These are phyloP conservation scores for Turdus rufiventris DNA, from an alignment of 2,113 vertebrate genomes.

Conservation along the genomic window DNA sequence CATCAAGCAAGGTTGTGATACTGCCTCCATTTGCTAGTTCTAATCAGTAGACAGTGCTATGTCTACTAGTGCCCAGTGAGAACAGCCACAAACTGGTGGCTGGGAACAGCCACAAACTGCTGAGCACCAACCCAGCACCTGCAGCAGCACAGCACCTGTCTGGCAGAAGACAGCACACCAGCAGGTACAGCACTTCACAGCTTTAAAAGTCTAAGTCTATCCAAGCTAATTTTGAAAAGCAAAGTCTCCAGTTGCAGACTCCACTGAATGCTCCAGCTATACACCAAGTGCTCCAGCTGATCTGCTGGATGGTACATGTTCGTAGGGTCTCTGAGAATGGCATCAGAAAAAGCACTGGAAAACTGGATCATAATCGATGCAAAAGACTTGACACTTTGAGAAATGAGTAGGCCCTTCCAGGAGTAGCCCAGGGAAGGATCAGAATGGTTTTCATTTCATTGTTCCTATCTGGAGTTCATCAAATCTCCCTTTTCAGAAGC, in stretches of 20 bases:
- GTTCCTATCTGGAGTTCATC: neutral
- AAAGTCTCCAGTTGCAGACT: neutral
- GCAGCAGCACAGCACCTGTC: neutral
- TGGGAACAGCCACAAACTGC: neutral
- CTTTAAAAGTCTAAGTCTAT: neutral
- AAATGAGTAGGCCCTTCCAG: neutral
- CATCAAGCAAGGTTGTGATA: neutral
- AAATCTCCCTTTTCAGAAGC: neutral
- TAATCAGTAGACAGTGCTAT: too few species aligned
- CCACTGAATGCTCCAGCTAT: too few species aligned
- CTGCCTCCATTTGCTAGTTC: neutral
- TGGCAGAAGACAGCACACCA: neutral
- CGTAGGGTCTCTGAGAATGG: neutral
- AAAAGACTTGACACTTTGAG: neutral
- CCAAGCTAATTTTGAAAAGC: neutral
- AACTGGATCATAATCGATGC: neutral
- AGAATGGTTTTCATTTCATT: neutral
- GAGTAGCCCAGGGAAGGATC: neutral
- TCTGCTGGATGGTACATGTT: neutral
- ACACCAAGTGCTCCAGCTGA: neutral
- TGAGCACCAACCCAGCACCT: neutral
- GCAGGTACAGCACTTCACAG: accelerated
- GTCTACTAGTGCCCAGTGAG: neutral
- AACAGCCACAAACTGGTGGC: neutral
- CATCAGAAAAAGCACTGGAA: neutral